Conservation (phyloP, 2,113 vertebrate genomes). For the Oryzias melastigma region DNA sequence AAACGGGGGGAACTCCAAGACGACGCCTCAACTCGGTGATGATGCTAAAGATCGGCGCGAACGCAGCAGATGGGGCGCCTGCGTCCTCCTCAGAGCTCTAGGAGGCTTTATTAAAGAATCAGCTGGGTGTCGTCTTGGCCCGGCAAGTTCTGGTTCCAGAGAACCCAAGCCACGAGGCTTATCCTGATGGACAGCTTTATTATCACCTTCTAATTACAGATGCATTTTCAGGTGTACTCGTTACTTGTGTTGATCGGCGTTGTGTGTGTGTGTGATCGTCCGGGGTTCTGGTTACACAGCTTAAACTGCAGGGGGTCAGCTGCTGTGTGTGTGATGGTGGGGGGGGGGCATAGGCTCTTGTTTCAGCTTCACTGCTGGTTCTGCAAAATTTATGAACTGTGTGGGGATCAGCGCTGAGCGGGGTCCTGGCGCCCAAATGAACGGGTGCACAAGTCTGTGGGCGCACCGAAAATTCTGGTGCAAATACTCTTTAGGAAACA, state of each 20-base stretch:
- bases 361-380: constrained; percentile 76
- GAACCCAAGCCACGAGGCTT: constrained; percentile 67
- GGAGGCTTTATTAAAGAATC: constrained; percentile 70
- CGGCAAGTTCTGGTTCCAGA: constrained; percentile 52
- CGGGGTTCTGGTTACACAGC: constrained; percentile 63
- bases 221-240: constrained; percentile 85
- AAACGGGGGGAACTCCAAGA: constrained; percentile 14
- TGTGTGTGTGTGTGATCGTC: constrained; percentile 41
- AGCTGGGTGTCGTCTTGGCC: constrained; percentile 60
- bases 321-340: constrained; percentile 17
- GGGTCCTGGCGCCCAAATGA: constrained; percentile 31
- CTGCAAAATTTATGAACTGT: constrained; percentile 70
- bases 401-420: constrained; percentile 61
- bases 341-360: constrained; percentile 63
- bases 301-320: constrained; percentile 66
- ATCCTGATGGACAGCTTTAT: constrained; percentile 83
- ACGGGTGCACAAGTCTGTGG: constrained; percentile 1
- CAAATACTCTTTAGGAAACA: no score
- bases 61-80: constrained; percentile 15
- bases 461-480: no score
- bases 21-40: constrained; percentile 11
- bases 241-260: constrained; percentile 72
- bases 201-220: constrained; percentile 87
- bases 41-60: neutral
- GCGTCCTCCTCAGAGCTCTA: constrained; percentile 31